These are phyloP conservation scores for Luperina nickerlii DNA, from an alignment of 2,888 invertebrate genomes.

Conservation along the genomic window DNA sequence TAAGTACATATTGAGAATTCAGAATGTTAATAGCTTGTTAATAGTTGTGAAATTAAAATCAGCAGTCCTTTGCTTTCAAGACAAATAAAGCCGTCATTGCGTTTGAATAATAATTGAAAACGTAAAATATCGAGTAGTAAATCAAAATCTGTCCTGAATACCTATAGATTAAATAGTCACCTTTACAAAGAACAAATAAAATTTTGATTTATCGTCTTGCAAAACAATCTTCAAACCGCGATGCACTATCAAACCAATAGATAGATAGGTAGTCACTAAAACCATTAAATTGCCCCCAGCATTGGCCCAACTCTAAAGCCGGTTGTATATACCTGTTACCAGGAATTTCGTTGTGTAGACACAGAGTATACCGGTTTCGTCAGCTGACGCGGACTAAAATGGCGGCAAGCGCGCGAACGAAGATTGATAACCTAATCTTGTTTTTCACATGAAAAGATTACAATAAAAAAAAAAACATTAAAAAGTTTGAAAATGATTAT, in stretches of 20 bases:
- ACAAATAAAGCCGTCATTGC: background rate
- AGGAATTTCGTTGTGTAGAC: conserved; percentile 80
- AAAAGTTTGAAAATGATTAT: conserved; percentile 47
- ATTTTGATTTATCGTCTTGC: conserved; percentile 4
- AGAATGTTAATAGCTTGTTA: background rate
- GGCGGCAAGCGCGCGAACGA: conserved; percentile 73
- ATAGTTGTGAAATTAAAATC: background rate
- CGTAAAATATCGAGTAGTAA: background rate
- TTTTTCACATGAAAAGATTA: too few species aligned
- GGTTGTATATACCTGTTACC: conserved; percentile 79
- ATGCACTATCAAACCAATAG: conserved; percentile 31
- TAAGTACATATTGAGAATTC: background rate
- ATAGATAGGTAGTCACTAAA: conserved; percentile 9
- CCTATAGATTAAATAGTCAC: conserved; percentile 3
- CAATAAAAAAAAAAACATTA: too few species aligned
- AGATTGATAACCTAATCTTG: conserved; percentile 75
- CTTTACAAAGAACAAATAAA: background rate
- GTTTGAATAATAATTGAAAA: background rate
- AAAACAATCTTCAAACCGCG: conserved; percentile 12
- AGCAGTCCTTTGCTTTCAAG: too few species aligned
- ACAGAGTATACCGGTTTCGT: conserved; percentile 81
- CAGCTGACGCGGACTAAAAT: conserved; percentile 84
- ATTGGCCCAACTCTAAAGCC: conserved; percentile 61
- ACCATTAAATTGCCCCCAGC: conserved; percentile 46
- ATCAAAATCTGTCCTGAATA: background rate